phyloP scores from a whole-genome alignment of 1,140 invertebrate genomes.

The Brachionus calyciflorus region DNA sequence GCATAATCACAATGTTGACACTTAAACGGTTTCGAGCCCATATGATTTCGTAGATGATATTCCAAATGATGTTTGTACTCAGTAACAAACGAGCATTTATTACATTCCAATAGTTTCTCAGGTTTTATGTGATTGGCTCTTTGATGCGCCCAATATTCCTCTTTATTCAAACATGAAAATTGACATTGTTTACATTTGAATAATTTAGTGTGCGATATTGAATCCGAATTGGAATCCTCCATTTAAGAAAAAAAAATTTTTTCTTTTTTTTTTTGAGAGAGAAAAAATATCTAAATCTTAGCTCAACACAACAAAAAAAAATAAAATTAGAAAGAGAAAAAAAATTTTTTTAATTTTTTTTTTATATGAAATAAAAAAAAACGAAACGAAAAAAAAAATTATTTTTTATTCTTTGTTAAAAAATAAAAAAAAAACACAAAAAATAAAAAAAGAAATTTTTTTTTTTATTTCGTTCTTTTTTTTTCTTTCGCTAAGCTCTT shows the following conservation, averaged over 20 bases:
- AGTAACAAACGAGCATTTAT: slow-evolving; percentile 90
- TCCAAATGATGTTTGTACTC: slow-evolving; percentile 98
- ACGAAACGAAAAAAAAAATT: too few species aligned
- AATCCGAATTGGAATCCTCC: not conserved
- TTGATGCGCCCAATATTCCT: slow-evolving; percentile 85
- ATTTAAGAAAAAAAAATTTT: not conserved
- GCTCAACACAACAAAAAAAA: too few species aligned
- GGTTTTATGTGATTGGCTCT: slow-evolving; percentile 82
- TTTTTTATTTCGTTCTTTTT: not conserved
- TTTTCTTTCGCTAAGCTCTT: not conserved
- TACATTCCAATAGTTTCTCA: slow-evolving; percentile 85
- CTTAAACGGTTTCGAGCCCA: slow-evolving; percentile 91
- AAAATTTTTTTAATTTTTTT: too few species aligned
- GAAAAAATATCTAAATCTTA: too few species aligned
- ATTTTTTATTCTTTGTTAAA: too few species aligned
- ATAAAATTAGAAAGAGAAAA: too few species aligned
- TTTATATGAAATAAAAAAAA: too few species aligned
- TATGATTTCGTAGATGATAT: slow-evolving; percentile 92
- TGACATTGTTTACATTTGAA: slow-evolving; percentile 44
- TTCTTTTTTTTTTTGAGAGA: too few species aligned
- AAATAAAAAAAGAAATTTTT: not conserved
- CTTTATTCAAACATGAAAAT: slow-evolving; percentile 47
- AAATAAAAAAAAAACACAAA: too few species aligned
- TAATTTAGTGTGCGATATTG: not conserved
- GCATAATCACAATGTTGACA: slow-evolving; percentile 70